These are phyloP conservation scores for Schizopygopsis pylzovi DNA, from an alignment of 2,797 vertebrate species.

Conservation along the genomic window DNA sequence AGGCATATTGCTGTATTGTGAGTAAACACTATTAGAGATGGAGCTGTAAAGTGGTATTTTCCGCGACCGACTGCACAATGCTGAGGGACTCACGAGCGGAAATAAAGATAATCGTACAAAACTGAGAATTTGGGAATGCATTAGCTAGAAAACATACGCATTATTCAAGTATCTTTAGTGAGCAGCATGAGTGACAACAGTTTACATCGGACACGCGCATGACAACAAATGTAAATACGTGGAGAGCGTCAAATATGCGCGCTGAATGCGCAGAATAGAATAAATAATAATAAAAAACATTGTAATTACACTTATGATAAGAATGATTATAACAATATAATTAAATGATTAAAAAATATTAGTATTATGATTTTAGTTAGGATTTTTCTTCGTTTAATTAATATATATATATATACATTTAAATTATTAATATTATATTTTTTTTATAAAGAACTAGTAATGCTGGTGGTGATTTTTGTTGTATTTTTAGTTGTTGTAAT, in stretches of 20 bases:
- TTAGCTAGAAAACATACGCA: not conserved
- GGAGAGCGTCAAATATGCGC: conserved; percentile 18
- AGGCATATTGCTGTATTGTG: conserved; percentile 58
- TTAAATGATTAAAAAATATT: not conserved
- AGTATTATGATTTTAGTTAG: not conserved
- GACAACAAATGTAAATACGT: conserved; percentile 19
- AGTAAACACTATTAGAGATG: not conserved
- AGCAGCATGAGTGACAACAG: not conserved
- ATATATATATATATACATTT: not conserved
- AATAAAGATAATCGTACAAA: conserved; percentile 2
- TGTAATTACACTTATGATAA: not conserved
- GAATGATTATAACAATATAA: not conserved
- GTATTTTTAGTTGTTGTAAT: not conserved
- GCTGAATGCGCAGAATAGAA: conserved; percentile 10
- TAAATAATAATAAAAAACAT: not conserved
- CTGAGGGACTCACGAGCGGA: not conserved
- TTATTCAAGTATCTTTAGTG: not conserved
- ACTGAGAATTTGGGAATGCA: not conserved
- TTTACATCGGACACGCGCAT: not conserved
- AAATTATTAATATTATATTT: not conserved
- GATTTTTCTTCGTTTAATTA: too few relatives aligned
- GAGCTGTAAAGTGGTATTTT: not conserved
- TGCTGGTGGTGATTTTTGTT: not conserved
- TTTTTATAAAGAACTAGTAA: not conserved
- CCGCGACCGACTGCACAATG: not conserved